These are phyloP conservation scores for Pygmarrhopalites habei DNA, from an alignment of 1,140 invertebrate genomes.

Conservation along the genomic window DNA sequence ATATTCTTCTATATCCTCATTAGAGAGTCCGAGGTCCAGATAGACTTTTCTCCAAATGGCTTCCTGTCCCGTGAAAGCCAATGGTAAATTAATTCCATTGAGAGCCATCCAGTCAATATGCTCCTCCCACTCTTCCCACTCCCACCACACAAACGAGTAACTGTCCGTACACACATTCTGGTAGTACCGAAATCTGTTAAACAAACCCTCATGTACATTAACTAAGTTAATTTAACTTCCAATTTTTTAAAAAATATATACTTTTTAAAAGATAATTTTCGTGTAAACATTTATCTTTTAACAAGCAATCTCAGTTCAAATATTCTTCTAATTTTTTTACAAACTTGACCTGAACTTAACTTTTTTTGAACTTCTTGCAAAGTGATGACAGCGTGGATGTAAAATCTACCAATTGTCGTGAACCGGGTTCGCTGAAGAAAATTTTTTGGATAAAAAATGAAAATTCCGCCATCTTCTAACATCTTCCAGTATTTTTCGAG, in stretches of 20 bases:
- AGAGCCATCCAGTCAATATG: slow-evolving; percentile 97
- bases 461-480: too few relatives aligned
- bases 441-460: too few relatives aligned
- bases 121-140: slow-evolving; percentile 67
- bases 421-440: too few relatives aligned
- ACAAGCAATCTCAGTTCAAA: too few relatives aligned
- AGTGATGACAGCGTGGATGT: too few relatives aligned
- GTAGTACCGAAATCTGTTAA: slow-evolving; percentile 83
- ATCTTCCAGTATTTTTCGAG: too few relatives aligned
- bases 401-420: too few relatives aligned
- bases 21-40: slow-evolving; percentile 60
- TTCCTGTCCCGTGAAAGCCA: slow-evolving; percentile 85
- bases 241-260: too few relatives aligned
- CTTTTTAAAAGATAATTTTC: neutral
- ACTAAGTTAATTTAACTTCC: neutral
- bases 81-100: slow-evolving; percentile 81
- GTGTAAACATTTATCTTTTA: neutral
- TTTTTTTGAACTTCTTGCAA: too few relatives aligned
- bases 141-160: slow-evolving; percentile 89
- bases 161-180: slow-evolving; percentile 89
- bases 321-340: too few relatives aligned
- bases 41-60: slow-evolving; percentile 76
- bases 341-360: too few relatives aligned
- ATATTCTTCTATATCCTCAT: slow-evolving; percentile 67
- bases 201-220: too few relatives aligned